Base-by-base conservation (phyloP, 2,888 invertebrate species). In the Stenodema calcarata region DNA sequence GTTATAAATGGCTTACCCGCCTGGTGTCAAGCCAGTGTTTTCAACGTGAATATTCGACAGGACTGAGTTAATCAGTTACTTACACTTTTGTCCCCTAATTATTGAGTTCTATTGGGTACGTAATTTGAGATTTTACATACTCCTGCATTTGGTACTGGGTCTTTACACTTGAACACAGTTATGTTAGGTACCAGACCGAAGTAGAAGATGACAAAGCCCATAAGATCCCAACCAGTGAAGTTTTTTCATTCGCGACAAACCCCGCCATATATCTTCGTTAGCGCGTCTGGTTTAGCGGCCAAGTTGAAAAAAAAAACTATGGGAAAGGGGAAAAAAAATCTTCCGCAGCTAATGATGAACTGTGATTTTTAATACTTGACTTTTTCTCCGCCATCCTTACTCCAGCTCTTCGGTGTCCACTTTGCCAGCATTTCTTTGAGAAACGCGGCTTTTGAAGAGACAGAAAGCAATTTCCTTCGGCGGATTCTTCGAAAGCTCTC, bases 181-280 rank as follows among this genome's bases (percentile, higher is more conserved):
- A 7, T 4, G 35, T 35, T n/a, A n/a, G n/a, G n/a, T 35, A 35
- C 35, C 35, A 35, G 35, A 4, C 35, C 7, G 4, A 35, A n/a
- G n/a, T n/a, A n/a, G n/a, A 4, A 4, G 35, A 4, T 35, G 35
- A 35, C 35, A 35, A 35, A 12, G 47, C 47, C 3, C 3, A 47
- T 12, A 16, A 4, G 12, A 47, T 35, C 69, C 69, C 11, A 69
- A 69, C 69, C n/a, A n/a, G 27, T 11, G 11, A 3, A 69, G 28
- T 69, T 23, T 73, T 73, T 73, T n/a, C 30, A 73, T 35, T 23
- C 1, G 16, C 73, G 7, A n/a, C 73, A n/a, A 73, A 7, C 41
- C 73, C 80, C 9, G n/a, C n/a, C 80, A 50, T 80, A 80, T 54
- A 80, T 80, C 80, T 80, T 80, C 80, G 80, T 80, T 80, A 80